Conservation (phyloP, 2,888 invertebrate genomes). For the Drosophila atripex region DNA sequence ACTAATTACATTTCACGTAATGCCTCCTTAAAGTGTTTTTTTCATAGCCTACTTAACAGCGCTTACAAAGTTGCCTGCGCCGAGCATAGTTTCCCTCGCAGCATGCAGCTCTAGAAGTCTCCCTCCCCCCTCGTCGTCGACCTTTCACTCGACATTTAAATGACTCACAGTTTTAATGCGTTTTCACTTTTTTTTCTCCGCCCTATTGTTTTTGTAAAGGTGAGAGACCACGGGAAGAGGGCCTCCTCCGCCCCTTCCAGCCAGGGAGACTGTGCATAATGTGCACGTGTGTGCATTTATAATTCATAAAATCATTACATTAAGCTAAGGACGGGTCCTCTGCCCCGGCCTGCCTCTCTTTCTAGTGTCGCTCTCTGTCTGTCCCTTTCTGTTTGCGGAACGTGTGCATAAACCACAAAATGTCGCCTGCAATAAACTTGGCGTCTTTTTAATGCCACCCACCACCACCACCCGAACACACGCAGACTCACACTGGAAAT, state of each 20-base stretch:
- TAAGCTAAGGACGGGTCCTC: slow-evolving; percentile 55
- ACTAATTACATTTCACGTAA: slow-evolving; percentile 61
- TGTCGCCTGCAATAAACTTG: slow-evolving; percentile 73
- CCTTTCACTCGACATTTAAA: slow-evolving; percentile 64
- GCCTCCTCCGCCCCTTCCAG: not conserved
- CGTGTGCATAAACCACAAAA: slow-evolving; percentile 78
- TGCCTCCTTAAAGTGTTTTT: slow-evolving; percentile 44
- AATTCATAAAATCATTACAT: slow-evolving; percentile 82
- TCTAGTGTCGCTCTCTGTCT: not conserved
- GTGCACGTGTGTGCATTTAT: slow-evolving; percentile 74
- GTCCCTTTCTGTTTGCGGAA: slow-evolving; percentile 48
- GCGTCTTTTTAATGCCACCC: slow-evolving; percentile 70
- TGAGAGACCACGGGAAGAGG: not conserved
- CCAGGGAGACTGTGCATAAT: slow-evolving; percentile 38
- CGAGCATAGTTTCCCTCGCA: slow-evolving; percentile 19
- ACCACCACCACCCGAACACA: slow-evolving; percentile 14
- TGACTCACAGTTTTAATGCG: slow-evolving; percentile 64
- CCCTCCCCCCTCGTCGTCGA: slow-evolving; percentile 11
- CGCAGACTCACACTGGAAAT: slow-evolving; percentile 6
- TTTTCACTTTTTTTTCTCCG: slow-evolving; percentile 32
- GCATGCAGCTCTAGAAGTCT: not conserved
- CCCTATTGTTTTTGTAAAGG: slow-evolving; percentile 9
- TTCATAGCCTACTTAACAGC: slow-evolving; percentile 71
- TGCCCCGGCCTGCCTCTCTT: not conserved
- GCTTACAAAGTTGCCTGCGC: slow-evolving; percentile 56